Conservation (phyloP, 1,140 invertebrate genomes). For the Gerris buenoi region DNA sequence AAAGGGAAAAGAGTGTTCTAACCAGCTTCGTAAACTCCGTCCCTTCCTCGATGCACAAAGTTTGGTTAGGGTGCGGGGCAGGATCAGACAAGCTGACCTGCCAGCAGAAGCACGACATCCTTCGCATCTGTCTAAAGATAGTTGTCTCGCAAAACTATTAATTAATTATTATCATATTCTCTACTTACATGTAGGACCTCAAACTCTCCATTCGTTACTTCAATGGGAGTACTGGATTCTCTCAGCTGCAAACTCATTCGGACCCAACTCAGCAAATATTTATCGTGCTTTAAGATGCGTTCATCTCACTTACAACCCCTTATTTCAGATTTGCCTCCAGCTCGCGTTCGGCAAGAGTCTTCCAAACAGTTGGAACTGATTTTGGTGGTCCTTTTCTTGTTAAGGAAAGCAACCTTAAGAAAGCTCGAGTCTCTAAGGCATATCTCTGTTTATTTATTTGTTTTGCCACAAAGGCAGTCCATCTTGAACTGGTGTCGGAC, state of each 20-base stretch:
- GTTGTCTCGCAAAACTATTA: slow-evolving; percentile 21
- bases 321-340: slow-evolving; percentile 3
- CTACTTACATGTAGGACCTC: slow-evolving; percentile 26
- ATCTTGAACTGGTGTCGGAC: slow-evolving; percentile 25
- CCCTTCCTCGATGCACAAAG: slow-evolving; percentile 27
- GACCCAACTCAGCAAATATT: not conserved
- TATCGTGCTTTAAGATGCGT: not conserved
- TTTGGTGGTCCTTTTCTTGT: slow-evolving; percentile 27
- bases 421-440: slow-evolving; percentile 14
- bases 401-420: slow-evolving; percentile 15
- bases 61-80: slow-evolving; percentile 28
- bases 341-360: slow-evolving; percentile 16
- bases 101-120: slow-evolving; percentile 27
- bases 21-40: slow-evolving; percentile 12
- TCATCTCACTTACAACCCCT: not conserved
- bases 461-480: slow-evolving; percentile 22
- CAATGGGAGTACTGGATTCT: slow-evolving; percentile 22
- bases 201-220: slow-evolving; percentile 21
- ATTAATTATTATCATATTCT: slow-evolving; percentile 19
- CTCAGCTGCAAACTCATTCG: not conserved
- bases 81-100: slow-evolving; percentile 24
- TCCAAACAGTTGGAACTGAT: slow-evolving; percentile 27
- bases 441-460: slow-evolving; percentile 24
- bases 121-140: slow-evolving; percentile 22
- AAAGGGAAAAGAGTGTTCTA: not conserved